Evolutionary conservation across 2,113 vertebrate species (phyloP).

Genomic region (Platysteira castanea): DNA sequence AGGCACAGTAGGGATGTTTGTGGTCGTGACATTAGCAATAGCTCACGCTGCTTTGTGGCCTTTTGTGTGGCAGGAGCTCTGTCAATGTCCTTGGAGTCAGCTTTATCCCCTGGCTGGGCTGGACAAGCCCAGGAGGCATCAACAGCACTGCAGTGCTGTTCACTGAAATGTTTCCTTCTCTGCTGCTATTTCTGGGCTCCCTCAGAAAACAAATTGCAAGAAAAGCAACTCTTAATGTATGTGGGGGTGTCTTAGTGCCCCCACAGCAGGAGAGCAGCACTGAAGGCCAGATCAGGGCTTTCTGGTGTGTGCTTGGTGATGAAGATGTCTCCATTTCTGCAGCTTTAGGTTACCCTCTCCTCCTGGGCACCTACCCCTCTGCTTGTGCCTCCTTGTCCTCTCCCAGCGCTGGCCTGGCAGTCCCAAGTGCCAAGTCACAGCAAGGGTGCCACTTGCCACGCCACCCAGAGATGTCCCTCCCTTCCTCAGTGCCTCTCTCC

Average conservation of each 20-base stretch:
- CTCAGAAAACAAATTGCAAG: background rate
- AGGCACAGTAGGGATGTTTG: background rate
- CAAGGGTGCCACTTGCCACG: accelerated
- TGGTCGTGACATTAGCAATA: background rate
- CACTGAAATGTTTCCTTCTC: background rate
- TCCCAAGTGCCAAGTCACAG: background rate
- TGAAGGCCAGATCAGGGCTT: background rate
- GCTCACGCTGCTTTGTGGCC: background rate
- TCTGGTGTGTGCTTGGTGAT: background rate
- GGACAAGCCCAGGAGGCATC: conserved; percentile 16
- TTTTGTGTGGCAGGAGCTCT: background rate
- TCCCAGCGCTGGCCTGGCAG: background rate
- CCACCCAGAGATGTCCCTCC: background rate
- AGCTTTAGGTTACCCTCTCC: background rate
- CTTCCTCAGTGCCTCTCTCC: background rate
- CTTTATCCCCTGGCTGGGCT: background rate
- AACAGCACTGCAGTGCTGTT: background rate
- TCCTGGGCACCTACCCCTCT: background rate
- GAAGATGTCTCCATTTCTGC: background rate
- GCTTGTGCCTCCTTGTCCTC: background rate
- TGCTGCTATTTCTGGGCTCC: background rate
- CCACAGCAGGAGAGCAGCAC: background rate
- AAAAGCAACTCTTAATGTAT: background rate
- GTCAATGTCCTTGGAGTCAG: background rate
- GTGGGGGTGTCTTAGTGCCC: background rate